Evolutionary conservation across 92 coral and sea anemone species (phyloP).

Genomic region (Phenganax marumi): DNA sequence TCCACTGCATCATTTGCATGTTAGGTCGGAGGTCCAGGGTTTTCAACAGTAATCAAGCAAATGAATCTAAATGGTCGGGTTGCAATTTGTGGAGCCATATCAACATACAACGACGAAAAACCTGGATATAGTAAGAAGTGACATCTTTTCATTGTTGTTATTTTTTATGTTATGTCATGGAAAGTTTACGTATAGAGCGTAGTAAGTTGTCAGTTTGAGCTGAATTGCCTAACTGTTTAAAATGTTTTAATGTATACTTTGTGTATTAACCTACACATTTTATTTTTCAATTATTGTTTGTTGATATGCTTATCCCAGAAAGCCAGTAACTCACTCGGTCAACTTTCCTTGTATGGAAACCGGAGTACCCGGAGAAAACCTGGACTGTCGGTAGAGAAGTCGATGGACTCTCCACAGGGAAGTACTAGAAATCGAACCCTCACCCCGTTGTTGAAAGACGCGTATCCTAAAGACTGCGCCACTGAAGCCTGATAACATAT

Average conservation of each 20-base stretch:
- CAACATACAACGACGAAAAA: slow-evolving; percentile 33
- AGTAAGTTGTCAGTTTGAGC: not conserved
- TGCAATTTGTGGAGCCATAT: slow-evolving; percentile 45
- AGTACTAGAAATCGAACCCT: no score
- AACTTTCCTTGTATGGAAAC: no score
- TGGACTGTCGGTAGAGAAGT: no score
- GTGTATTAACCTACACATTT: no score
- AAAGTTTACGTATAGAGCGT: not conserved
- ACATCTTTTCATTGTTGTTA: not conserved
- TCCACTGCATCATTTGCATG: not conserved
- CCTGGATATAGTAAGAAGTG: slow-evolving; percentile 19
- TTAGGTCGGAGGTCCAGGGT: slow-evolving; percentile 56
- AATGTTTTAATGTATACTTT: no score
- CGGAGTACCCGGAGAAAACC: no score
- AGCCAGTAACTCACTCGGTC: no score
- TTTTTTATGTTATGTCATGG: not conserved
- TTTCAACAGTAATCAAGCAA: slow-evolving; percentile 48
- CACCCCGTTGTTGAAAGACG: no score
- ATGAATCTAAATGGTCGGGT: slow-evolving; percentile 50
- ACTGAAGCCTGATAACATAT: not conserved
- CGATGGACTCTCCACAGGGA: no score
- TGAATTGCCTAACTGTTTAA: not conserved
- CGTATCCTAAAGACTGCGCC: no score
- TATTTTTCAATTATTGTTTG: no score
- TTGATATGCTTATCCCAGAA: no score